Evolutionary conservation across 2,888 invertebrate genomes (phyloP).

Genomic region (Gortyna flavago): DNA sequence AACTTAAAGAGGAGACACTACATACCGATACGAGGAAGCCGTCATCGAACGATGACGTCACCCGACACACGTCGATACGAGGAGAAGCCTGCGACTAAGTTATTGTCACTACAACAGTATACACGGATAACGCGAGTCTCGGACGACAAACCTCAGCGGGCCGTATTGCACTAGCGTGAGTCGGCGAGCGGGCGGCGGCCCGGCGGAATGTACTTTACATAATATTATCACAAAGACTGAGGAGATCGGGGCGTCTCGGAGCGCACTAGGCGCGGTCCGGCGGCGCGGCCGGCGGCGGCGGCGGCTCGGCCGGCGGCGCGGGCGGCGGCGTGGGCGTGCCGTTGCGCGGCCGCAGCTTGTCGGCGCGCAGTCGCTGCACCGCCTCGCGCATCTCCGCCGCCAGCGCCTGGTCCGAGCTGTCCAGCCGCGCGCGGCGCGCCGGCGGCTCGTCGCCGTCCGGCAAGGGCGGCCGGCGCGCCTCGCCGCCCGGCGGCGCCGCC

Average conservation of each 20-base stretch:
- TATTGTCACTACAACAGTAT: slow-evolving; percentile 87
- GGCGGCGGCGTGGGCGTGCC: slow-evolving; percentile 84
- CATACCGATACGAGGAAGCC: slow-evolving; percentile 62
- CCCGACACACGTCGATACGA: slow-evolving; percentile 56
- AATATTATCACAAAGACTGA: slow-evolving; percentile 87
- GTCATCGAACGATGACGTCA: slow-evolving; percentile 49
- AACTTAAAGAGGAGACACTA: slow-evolving; percentile 69
- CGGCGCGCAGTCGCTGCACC: slow-evolving; percentile 87
- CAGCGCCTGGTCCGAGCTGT: slow-evolving; percentile 87
- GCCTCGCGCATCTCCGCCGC: slow-evolving; percentile 88
- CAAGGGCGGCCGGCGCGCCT: slow-evolving; percentile 92
- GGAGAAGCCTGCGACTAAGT: slow-evolving; percentile 77
- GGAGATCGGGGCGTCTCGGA: slow-evolving; percentile 73
- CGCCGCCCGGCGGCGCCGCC: slow-evolving; percentile 73
- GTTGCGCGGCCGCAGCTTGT: slow-evolving; percentile 85
- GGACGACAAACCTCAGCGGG: slow-evolving; percentile 65
- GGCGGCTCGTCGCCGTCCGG: slow-evolving; percentile 92
- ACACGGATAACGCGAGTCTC: slow-evolving; percentile 70
- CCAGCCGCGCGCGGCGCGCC: slow-evolving; percentile 86
- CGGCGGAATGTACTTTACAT: slow-evolving; percentile 87
- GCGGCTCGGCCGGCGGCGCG: slow-evolving; percentile 72
- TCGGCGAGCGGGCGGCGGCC: slow-evolving; percentile 62
- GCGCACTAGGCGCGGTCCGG: slow-evolving; percentile 67
- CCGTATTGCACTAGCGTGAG: slow-evolving; percentile 63
- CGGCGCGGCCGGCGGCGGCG: slow-evolving; percentile 67